A percentile compares a stretch with the other conserved stretches of the same genome.
Conservation (phyloP, 2,888 invertebrate species). For the Carpatolechia fugitivella region DNA sequence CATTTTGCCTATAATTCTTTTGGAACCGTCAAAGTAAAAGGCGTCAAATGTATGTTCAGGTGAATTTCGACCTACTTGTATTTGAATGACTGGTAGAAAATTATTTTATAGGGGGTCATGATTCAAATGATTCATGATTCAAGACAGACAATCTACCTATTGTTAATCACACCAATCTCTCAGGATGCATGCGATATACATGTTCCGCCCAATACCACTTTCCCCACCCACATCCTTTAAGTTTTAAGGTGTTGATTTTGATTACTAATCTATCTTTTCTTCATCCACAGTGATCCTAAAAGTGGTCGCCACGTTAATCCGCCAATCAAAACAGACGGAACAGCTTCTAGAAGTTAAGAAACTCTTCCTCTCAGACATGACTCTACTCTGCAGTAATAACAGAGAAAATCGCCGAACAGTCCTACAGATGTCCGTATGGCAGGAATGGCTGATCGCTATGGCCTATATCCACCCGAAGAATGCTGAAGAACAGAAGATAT, state of each 20-base stretch:
- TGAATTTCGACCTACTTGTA: no score
- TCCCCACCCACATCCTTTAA: neutral
- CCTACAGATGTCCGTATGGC: constrained; percentile 99
- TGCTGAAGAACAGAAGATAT: constrained; percentile 96
- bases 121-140: no score
- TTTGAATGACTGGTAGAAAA: no score
- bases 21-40: no score
- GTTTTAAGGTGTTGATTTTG: no score
- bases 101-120: no score
- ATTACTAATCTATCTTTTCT: neutral
- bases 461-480: constrained; percentile 98
- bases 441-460: constrained; percentile 96
- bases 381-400: constrained; percentile 97
- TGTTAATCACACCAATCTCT: no score
- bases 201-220: no score
- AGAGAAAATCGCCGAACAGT: constrained; percentile 98
- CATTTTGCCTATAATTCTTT: no score
- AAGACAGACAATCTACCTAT: no score
- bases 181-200: no score
- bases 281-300: constrained; percentile 92
- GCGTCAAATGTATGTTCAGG: no score
- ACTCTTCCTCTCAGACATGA: constrained; percentile 98
- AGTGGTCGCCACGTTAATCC: constrained; percentile 97
- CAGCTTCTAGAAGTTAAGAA: constrained; percentile 96
- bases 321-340: constrained; percentile 97